Base-by-base conservation (phyloP, 2,888 invertebrate genomes). In the Oeneis ivallda region DNA sequence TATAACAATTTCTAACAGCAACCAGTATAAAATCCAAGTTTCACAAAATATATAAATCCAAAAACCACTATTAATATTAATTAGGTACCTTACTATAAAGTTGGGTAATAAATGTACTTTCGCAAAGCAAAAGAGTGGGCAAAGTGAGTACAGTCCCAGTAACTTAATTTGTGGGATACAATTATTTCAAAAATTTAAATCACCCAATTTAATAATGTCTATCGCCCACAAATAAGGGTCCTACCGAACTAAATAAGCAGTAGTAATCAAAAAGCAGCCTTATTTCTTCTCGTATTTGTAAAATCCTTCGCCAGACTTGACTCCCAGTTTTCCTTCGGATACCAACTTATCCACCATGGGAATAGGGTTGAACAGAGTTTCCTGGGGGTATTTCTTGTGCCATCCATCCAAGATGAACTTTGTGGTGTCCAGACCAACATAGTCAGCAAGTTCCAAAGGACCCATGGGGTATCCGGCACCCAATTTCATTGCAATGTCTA, bases 391-490 rank as follows among this genome's bases (percentile, higher is more conserved):
- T 76, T 94, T 94, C 76, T 95, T 89, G 76, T 94, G 93, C 97
- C 96, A 97, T 26, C 96, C 96, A 74, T 95, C 94, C 50, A 96
- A 79, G 76, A 97, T 96, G 77, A 94, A 95, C 77, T 94, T 92
- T 66, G 93, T 94, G 6, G 96, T 96, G 81, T 98, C 98, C 13
- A 96, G 88, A 0, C 97, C 97, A 0, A 96, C 95, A 82, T 96
- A 97, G 88, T 98, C 97, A 1, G 94, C 89, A 52, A 97, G 86
- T 84, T 97, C 96, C 69, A 98, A 93, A 0, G 98, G 98, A 4
- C 98, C 98, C 97, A 98, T 97, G 6, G 97, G 97, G 84, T 97
- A 94, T 0, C 96, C 96, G 13, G 97, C 96, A 7, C 98, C 98
- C 1, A 98, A 88, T 82, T 97, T 97, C 97, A 98, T 97, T 0